Conservation (phyloP, 1,140 invertebrate species). For the Copidosoma floridanum region DNA sequence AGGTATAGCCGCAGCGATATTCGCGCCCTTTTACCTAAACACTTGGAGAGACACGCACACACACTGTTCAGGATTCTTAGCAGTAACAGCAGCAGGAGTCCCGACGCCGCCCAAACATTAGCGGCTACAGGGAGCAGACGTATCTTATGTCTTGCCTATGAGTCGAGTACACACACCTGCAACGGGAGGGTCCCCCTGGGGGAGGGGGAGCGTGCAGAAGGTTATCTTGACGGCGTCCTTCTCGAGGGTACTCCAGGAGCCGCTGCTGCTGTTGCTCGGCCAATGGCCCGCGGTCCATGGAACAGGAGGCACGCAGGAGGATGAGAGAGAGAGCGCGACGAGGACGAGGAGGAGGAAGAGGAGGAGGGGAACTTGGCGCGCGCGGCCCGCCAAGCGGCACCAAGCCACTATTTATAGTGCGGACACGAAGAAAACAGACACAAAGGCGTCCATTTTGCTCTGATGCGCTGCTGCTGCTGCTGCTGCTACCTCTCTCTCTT, state of each 20-base stretch:
- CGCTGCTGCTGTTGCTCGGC: not conserved
- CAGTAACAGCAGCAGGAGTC: no score
- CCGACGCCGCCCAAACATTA: no score
- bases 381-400: not conserved
- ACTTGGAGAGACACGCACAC: no score
- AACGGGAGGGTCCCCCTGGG: not conserved
- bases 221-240: not conserved
- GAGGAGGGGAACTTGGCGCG: not conserved
- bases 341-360: not conserved
- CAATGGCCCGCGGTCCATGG: not conserved
- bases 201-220: not conserved
- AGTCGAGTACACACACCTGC: not conserved
- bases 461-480: slow-evolving; percentile 23
- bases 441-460: slow-evolving; percentile 59
- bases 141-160: no score
- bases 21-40: no score
- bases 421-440: slow-evolving; percentile 48
- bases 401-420: slow-evolving; percentile 22
- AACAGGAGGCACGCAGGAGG: not conserved
- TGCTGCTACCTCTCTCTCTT: not conserved
- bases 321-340: not conserved
- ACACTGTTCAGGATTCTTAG: no score
- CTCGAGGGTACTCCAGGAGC: not conserved
- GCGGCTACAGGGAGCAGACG: no score
- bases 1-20: no score